phyloP scores from a whole-genome alignment of 1,140 invertebrate genomes.

The Rhagoletis pomonella region DNA sequence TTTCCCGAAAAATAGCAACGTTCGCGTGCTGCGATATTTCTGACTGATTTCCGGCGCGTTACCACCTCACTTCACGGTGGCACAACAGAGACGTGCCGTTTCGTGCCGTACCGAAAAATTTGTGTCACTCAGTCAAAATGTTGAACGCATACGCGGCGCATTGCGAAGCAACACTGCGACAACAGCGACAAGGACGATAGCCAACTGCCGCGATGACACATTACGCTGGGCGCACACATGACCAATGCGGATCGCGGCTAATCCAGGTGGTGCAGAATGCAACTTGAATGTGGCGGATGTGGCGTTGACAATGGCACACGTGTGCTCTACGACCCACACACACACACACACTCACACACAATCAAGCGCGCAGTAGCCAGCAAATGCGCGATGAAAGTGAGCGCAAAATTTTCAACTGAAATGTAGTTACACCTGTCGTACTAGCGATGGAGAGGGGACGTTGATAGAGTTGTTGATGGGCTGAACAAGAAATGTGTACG shows the following conservation, averaged over 20 bases:
- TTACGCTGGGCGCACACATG: slow-evolving; percentile 2
- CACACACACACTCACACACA: background rate
- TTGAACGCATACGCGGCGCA: slow-evolving; percentile 6
- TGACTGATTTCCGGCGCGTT: background rate
- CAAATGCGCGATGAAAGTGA: background rate
- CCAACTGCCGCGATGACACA: slow-evolving; percentile 18
- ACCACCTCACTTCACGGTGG: background rate
- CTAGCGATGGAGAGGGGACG: too few relatives aligned
- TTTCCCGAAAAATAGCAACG: background rate
- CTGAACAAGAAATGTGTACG: too few relatives aligned
- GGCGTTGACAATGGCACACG: slow-evolving; percentile 27
- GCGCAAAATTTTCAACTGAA: background rate
- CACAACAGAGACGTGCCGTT: background rate
- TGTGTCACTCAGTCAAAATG: slow-evolving; percentile 30
- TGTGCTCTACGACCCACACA: background rate
- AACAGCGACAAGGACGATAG: slow-evolving; percentile 31
- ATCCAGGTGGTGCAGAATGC: background rate
- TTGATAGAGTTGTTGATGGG: too few relatives aligned
- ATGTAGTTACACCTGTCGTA: background rate
- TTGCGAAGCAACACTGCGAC: too few relatives aligned
- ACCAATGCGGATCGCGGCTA: slow-evolving; percentile 22
- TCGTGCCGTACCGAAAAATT: too few relatives aligned
- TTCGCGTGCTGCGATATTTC: background rate
- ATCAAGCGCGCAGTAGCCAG: too few relatives aligned
- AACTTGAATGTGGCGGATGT: slow-evolving; percentile 42